phyloP scores from a whole-genome alignment of 2,113 vertebrate genomes.

The Mellivora capensis region DNA sequence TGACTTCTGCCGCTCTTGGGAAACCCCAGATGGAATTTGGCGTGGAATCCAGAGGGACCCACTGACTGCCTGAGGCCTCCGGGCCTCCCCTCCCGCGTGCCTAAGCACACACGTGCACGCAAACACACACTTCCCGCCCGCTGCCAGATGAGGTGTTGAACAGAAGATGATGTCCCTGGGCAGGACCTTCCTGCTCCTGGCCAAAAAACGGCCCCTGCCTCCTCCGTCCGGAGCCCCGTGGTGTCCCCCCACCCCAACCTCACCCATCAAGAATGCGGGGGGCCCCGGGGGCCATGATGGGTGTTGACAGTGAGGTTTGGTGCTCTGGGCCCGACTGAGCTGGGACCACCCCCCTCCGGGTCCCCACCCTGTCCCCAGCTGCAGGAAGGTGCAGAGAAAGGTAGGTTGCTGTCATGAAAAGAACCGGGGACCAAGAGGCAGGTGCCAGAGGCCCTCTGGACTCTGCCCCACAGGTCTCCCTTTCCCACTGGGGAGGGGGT shows the following conservation, averaged over 20 bases:
- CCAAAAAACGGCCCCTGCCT: not conserved
- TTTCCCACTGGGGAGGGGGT: not conserved
- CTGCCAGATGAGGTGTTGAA: no score
- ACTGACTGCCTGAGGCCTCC: not conserved
- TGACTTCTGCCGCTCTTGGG: not conserved
- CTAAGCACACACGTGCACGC: not conserved
- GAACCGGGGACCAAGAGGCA: not conserved
- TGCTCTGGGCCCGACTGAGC: not conserved
- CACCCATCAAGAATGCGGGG: not conserved
- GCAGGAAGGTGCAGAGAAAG: not conserved
- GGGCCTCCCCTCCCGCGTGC: not conserved
- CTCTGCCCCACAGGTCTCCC: not conserved
- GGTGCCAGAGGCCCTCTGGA: not conserved
- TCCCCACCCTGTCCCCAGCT: not conserved
- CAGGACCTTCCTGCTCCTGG: not conserved
- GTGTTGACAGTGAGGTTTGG: not conserved
- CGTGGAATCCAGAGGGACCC: not conserved
- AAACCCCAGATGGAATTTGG: conserved; percentile 40
- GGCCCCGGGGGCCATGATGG: not conserved
- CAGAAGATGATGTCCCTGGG: not conserved
- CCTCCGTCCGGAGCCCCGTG: not conserved
- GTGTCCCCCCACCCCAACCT: not conserved
- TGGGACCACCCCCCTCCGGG: not conserved
- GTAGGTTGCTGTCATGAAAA: not conserved
- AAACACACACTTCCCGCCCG: no score